Base-by-base conservation (phyloP, 2,797 vertebrate genomes). In the Crenichthys baileyi region DNA sequence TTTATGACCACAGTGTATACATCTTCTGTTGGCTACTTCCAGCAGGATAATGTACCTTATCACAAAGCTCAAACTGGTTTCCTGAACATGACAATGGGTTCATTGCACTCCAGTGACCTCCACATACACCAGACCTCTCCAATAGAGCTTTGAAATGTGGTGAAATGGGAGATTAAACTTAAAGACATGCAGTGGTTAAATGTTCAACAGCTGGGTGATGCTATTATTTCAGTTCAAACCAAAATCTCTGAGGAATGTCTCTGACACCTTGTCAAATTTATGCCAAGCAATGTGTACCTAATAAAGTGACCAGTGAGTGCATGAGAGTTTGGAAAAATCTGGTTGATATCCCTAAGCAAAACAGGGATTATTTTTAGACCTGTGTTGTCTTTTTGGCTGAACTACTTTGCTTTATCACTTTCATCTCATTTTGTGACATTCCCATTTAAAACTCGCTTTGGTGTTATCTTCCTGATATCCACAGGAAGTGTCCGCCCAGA, bases 401-500 rank as follows among this genome's bases (percentile, higher is more conserved):
- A 16, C 41, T 22, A 73, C 70, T 82, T 82, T 75, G 20, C 53
- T 68, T 67, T 79, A 76, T 83, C 15, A 0, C 26, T 72, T 9
- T 70, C 29, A 0, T 73, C 78, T 78, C 15, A 75, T 81, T 81
- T 81, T 70, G 48, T 7, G 67, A 24, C 29, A 46, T 73, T 7
- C 58, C 29, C 12, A 29, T 74, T 50, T 63, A 51, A 72, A 53
- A n/a, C 50, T 70, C 39, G 55, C 36, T 29, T 67, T 79, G 16
- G 44, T 78, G 76, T 76, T 77, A n/a, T 83, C 79, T 53, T 65
- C 41, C 58, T 53, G 31, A 77, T 72, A 46, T 79, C 56, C 77
- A 81, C 83, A 90, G 88, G 88, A 91, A 90, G 84, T 76, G 7
- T 76, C 87, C 81, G 73, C 86, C 88, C 88, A 77, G 88, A 86